Conservation (phyloP, 2,113 vertebrate genomes). For the Grammomys dolichurus region DNA sequence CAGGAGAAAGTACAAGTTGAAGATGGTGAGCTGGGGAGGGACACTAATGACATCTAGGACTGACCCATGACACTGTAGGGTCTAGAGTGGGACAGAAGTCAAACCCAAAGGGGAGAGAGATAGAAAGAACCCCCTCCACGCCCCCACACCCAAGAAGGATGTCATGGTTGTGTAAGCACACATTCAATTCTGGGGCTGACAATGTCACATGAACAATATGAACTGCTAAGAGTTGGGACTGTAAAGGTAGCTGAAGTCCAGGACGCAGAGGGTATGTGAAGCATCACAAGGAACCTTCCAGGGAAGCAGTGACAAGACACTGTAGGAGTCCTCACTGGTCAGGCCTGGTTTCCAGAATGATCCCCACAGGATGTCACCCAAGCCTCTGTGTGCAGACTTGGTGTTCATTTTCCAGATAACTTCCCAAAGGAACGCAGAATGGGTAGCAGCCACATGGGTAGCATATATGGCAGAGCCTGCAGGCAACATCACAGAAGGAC, state of each 20-base stretch:
- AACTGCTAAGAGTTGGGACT: background rate
- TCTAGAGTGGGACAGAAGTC: background rate
- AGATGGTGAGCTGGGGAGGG: background rate
- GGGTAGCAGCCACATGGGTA: too few relatives aligned
- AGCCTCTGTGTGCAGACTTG: background rate
- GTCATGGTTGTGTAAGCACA: background rate
- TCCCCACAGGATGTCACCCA: background rate
- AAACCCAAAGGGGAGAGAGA: background rate
- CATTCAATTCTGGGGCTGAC: background rate
- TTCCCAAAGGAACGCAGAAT: background rate
- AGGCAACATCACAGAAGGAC: background rate
- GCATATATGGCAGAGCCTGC: background rate
- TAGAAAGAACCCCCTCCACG: background rate
- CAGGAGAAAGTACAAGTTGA: background rate
- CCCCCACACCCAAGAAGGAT: background rate
- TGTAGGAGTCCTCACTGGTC: background rate
- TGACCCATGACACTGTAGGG: background rate
- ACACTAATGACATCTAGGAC: too few relatives aligned
- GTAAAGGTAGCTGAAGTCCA: background rate
- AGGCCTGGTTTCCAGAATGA: background rate
- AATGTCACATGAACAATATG: background rate
- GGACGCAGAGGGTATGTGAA: rapidly evolving
- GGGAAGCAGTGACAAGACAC: background rate
- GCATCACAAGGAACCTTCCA: rapidly evolving
- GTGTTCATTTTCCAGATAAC: background rate